Base-by-base conservation (phyloP, 92 coral and sea anemone genomes). In the Heliopora coerulea region DNA sequence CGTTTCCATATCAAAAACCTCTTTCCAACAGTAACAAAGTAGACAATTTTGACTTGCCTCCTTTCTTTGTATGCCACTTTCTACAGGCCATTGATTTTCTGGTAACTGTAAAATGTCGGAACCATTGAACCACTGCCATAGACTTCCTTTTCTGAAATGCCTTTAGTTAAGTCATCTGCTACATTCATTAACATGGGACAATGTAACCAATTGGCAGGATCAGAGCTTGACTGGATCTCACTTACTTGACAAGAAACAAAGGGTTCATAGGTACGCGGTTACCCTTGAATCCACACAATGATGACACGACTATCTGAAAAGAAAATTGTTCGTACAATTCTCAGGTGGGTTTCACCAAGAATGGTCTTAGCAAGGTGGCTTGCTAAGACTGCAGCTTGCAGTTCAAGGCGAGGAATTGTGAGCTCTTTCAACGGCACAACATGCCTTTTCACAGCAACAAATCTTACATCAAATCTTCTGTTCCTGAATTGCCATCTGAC, bases 81-180 rank as follows among this genome's bases (percentile, higher is more conserved):
- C 69, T 37, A 35, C 13, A 24, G 85, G 89, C 89, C 89, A 80
- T 26, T 75, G 40, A 17, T 61, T 58, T 46, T 85, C 80, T 48
- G 85, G 83, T 52, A 57, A 44, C 63, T 54, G 78, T 41, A 80
- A 42, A 50, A 80, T 80, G 35, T 44, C 17, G 21, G 89, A 85
- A 20, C 89, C 89, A 35, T 62, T 80, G 30, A 85, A 54, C 89
- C 89, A 85, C 85, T 85, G 14, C 89, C 89, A 59, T 85, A 57
- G 26, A 79, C 56, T 20, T 85, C 85, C 37, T 81, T 52, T 52
- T 74, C 67, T 66, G 85, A 14, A 19, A 85, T 80, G 15, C 85
- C 89, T 41, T 85, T 85, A 32, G 89, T 65, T 61, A 85, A 61
- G 54, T 85, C 89, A 35, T 84, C 85, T 11, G 88, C 85, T 7